Evolutionary conservation across 2,888 invertebrate genomes (phyloP).

Genomic region (Druceiella hillmani): DNA sequence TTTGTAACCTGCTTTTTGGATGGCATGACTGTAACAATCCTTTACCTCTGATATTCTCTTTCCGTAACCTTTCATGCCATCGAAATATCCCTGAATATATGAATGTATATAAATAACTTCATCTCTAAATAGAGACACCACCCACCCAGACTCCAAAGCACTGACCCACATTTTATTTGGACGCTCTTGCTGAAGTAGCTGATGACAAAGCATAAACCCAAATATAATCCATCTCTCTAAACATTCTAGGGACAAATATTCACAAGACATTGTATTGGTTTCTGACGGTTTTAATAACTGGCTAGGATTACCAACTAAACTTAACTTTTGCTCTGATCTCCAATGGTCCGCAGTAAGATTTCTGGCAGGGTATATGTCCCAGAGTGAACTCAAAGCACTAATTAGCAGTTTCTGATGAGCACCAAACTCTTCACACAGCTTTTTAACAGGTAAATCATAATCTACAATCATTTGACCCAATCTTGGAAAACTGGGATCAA

Average conservation of each 20-base stretch:
- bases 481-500: conserved; percentile 89
- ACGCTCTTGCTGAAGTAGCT: conserved; percentile 76
- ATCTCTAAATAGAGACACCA: conserved; percentile 90
- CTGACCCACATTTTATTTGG: conserved; percentile 87
- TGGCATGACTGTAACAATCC: conserved; percentile 86
- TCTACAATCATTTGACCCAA: conserved; percentile 97
- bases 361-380: conserved; percentile 80
- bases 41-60: conserved; percentile 94
- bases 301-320: conserved; percentile 91
- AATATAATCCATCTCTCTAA: conserved; percentile 98
- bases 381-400: conserved; percentile 83
- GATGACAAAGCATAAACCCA: conserved; percentile 88
- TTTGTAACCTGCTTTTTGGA: conserved; percentile 84
- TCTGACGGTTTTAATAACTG: conserved; percentile 90
- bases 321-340: conserved; percentile 88
- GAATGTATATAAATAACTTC: conserved; percentile 95
- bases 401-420: conserved; percentile 86
- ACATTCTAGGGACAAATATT: conserved; percentile 90
- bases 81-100: conserved; percentile 89
- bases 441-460: conserved; percentile 93
- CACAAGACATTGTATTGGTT: conserved; percentile 96
- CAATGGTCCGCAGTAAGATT: conserved; percentile 93
- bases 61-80: conserved; percentile 89
- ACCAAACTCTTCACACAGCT: conserved; percentile 93
- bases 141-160: conserved; percentile 91